Conservation (phyloP, 2,797 vertebrate genomes). For the Triplophysa yarkandensis region DNA sequence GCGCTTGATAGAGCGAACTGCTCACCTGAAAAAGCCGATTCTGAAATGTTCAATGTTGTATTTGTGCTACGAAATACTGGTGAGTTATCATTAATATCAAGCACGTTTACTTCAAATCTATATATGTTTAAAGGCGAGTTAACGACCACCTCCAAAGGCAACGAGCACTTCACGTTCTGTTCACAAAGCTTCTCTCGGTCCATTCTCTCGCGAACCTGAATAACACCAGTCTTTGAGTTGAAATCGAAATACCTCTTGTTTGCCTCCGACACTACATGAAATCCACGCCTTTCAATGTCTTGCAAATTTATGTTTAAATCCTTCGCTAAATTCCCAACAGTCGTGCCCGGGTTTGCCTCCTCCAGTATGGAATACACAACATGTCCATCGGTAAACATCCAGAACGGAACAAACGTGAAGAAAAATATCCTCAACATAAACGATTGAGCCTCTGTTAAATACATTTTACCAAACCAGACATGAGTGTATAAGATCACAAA, state of each 20-base stretch:
- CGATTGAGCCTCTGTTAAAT: not conserved
- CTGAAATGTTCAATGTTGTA: constrained; percentile 60
- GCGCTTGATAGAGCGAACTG: constrained; percentile 63
- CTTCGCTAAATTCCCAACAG: constrained; percentile 75
- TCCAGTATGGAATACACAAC: constrained; percentile 73
- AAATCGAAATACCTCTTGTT: constrained; percentile 60
- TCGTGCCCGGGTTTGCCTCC: constrained; percentile 72
- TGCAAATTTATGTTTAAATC: constrained; percentile 71
- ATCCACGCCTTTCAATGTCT: constrained; percentile 69
- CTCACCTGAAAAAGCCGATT: constrained; percentile 63
- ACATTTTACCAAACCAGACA: not conserved
- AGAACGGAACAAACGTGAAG: not conserved
- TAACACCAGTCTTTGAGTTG: constrained; percentile 56
- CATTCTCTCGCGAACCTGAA: constrained; percentile 55
- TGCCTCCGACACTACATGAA: constrained; percentile 64
- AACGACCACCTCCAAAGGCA: constrained; percentile 55
- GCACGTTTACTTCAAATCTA: constrained; percentile 51
- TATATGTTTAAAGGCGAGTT: constrained; percentile 52
- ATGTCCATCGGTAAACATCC: constrained; percentile 64
- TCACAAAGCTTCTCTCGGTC: constrained; percentile 63
- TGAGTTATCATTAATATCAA: constrained; percentile 60
- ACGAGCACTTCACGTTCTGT: constrained; percentile 43
- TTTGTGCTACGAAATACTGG: constrained; percentile 77
- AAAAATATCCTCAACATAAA: not conserved
- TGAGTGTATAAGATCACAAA: not conserved